Conservation (phyloP, 2,797 vertebrate genomes). For the Nyctalus aviator region DNA sequence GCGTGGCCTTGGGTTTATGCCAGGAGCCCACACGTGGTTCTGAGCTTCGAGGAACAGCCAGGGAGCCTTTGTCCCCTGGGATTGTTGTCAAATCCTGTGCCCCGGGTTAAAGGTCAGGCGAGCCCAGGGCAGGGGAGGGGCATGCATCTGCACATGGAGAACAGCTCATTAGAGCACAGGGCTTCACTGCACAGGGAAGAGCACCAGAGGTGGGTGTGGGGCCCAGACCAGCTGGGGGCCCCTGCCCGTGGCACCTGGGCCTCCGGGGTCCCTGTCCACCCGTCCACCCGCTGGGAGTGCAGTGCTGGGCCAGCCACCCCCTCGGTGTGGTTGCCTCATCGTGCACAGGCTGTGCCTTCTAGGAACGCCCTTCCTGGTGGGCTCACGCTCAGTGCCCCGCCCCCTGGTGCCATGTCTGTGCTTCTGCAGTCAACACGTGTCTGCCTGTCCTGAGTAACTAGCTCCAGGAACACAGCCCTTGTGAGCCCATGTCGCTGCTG, state of each 20-base stretch:
- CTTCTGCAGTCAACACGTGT: not conserved
- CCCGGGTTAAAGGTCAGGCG: not conserved
- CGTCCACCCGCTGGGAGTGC: rapidly evolving
- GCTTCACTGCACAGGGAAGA: too few species aligned
- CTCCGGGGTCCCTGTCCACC: not conserved
- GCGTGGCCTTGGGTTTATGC: not conserved
- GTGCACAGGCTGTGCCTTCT: not conserved
- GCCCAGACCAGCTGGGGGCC: not conserved
- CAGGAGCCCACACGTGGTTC: not conserved
- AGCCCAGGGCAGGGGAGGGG: rapidly evolving
- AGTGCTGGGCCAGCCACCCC: rapidly evolving
- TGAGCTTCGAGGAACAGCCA: not conserved
- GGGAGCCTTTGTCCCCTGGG: not conserved
- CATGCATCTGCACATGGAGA: too few species aligned
- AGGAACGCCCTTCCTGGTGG: not conserved
- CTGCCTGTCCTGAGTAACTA: not conserved
- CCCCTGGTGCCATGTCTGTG: not conserved
- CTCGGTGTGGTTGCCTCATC: rapidly evolving
- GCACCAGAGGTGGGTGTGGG: rapidly evolving
- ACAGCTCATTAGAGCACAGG: rapidly evolving
- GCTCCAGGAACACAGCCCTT: not conserved
- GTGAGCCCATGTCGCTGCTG: rapidly evolving
- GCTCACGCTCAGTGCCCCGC: rapidly evolving
- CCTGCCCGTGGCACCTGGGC: rapidly evolving
- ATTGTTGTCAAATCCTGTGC: not conserved